Evolutionary conservation across 2,888 invertebrate genomes (phyloP), one percentile per base, ranked within the genome.

Genomic region (Rotaria magnacalcarata): DNA sequence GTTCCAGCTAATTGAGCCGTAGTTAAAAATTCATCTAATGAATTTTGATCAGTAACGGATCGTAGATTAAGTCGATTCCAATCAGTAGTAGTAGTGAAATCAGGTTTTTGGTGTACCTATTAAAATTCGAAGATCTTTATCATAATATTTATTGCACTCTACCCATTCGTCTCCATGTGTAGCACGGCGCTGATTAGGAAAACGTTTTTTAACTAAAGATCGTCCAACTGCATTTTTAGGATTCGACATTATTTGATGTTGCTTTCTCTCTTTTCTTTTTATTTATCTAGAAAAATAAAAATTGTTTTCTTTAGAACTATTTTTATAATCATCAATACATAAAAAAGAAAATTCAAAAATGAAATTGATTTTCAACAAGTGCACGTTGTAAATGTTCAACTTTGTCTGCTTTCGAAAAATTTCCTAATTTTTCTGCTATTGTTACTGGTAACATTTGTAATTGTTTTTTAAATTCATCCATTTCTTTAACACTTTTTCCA

Each of bases 11-110:
- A 92, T 91, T 97, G 95, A 0, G 98, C 98, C 0, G 96, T 97
- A 0, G 96, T 94, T 7, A 99, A 92, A 90, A 99, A 98, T 89
- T 97, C 98, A 92, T 97, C 96, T 87, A 98, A 94, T 0, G 96
- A 95, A n/a, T 94, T 95, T 90, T 97, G 96, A 89, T 97, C 97
- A 0, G 97, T 97, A 0, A 97, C 95, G 0, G 97, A 97, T 10
- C 58, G 84, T 0, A 96, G 93, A 91, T 96, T 96, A 2, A 96
- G 92, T 16, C 95, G 93, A 60, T 95, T 95, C 96, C 96, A 96
- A 87, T 96, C 95, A 89, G 94, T 95, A 7, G 96, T 96, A 92
- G 96, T 96, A 88, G 95, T 94, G 2, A 96, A 92, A 90, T 96
- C 96, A 43, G 95, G 94, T 6, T 95, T 95, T 89, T 96, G 96